Conservation (phyloP, 92 coral and sea anemone genomes). For the Zoanthus gigantus region DNA sequence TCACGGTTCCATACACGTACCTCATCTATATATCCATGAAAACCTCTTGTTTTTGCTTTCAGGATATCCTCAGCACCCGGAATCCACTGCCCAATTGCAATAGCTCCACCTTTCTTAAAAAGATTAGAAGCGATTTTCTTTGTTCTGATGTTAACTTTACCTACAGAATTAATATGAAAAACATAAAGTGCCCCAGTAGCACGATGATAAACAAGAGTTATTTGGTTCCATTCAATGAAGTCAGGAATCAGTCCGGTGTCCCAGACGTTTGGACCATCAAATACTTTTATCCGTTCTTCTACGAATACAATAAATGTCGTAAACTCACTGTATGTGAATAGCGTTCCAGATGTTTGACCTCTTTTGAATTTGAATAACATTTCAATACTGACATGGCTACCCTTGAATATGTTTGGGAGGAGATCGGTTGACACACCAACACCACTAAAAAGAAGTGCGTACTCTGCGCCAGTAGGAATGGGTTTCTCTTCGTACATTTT, state of each 20-base stretch:
- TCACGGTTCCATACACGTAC: conserved; percentile 73
- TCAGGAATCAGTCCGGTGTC: conserved; percentile 50
- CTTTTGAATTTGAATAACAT: conserved; percentile 45
- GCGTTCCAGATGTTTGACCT: conserved; percentile 57
- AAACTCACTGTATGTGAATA: conserved; percentile 69
- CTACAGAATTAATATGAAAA: conserved; percentile 44
- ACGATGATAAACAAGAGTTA: conserved; percentile 66
- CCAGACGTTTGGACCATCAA: conserved; percentile 44
- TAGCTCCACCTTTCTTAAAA: conserved; percentile 57
- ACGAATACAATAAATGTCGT: conserved; percentile 45
- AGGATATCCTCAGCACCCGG: conserved; percentile 62
- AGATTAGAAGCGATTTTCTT: conserved; percentile 39
- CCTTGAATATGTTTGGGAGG: conserved; percentile 59
- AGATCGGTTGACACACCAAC: conserved; percentile 69
- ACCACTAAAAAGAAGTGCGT: conserved; percentile 63
- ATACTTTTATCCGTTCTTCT: conserved; percentile 37
- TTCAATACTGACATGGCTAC: conserved; percentile 56
- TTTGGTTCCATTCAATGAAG: conserved; percentile 61
- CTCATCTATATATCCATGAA: conserved; percentile 70
- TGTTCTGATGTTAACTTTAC: conserved; percentile 44
- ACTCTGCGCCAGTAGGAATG: conserved; percentile 70
- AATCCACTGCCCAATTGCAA: conserved; percentile 76
- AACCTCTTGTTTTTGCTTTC: conserved; percentile 45
- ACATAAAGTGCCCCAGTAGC: conserved; percentile 59
- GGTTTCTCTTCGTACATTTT: conserved; percentile 55